Conservation (phyloP, 1,140 invertebrate species). For the Ceratina japonica region DNA sequence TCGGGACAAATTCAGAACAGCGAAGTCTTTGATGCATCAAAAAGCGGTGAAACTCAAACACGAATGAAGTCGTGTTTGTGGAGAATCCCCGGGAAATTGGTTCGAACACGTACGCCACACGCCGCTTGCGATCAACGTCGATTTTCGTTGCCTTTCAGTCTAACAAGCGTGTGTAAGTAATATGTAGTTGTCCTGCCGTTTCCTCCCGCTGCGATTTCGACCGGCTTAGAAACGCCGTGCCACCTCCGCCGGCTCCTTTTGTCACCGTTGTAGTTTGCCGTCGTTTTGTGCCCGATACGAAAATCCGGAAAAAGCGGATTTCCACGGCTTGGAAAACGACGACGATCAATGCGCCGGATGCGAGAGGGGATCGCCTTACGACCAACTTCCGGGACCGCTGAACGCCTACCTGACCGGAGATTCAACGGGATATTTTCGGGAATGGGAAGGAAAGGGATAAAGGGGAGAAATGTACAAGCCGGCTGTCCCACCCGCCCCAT, state of each 20-base stretch:
- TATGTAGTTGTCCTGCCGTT: neutral
- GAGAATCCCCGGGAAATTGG: conserved; percentile 6
- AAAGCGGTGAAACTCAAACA: neutral
- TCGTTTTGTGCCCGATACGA: conserved; percentile 21
- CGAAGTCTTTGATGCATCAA: neutral
- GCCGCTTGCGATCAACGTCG: neutral
- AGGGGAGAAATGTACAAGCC: conserved; percentile 11
- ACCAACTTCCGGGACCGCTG: conserved; percentile 57
- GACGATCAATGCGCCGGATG: conserved; percentile 54
- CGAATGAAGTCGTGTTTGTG: conserved; percentile 44
- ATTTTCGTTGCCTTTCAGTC: neutral
- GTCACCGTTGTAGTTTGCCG: conserved; percentile 4
- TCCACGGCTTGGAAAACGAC: conserved; percentile 28
- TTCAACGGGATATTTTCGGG: neutral
- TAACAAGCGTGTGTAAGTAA: conserved; percentile 1
- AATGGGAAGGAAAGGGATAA: conserved; percentile 8
- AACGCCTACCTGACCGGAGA: conserved; percentile 32
- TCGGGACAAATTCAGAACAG: conserved; percentile 5
- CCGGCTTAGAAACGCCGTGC: conserved; percentile 20
- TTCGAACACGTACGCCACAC: conserved; percentile 38
- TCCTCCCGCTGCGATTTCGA: neutral
- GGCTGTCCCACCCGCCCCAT: conserved; percentile 35
- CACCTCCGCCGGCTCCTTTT: conserved; percentile 7
- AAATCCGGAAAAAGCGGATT: conserved; percentile 64
- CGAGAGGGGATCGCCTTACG: conserved; percentile 51